Evolutionary conservation across 2,888 invertebrate genomes (phyloP), one percentile per base, ranked within the genome.

Genomic region (Hydrotaea cyrtoneurina): DNA sequence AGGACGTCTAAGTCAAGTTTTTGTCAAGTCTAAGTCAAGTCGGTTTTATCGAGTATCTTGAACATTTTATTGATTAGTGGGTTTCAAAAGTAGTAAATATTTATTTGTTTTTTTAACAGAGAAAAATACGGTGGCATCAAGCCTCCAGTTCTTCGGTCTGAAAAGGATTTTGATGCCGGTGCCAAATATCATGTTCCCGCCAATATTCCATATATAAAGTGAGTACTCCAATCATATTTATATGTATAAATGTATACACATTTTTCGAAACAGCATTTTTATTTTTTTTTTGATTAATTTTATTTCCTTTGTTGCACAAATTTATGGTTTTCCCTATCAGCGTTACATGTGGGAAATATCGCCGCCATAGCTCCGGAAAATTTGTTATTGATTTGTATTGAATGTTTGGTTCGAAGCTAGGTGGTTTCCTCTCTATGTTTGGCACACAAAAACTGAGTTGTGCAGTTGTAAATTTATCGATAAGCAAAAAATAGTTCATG

Each of bases 131-230:
- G 97, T 86, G 97, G 97, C 5, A 95, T 97, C 80, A 97, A 97
- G 88, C 97, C 97, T 0, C 97, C 97, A 0, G 95, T 97, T 0
- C 92, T 96, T 0, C 94, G 98, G 59, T 96, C 96, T 0, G 97
- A 98, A 92, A 94, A 95, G 85, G 97, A 98, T 93, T 98, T 98
- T 90, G 98, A 98, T 91, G 95, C 98, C 72, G 98, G 98, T 2
- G 95, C 98, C 59, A 98, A 98, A 92, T 98, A 97, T 92, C 98
- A 98, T 92, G 95, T 98, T 59, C 96, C 97, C 0, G 97, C 97
- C 75, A 97, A 98, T 93, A 96, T 97, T 85, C 97, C 97, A 0
- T 97, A 97, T 89, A 95, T 97, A 90, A 95, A 97, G 97, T 97
- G 92, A 95, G 96, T 94, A 83, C 43, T 72, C 59, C 4, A 57